A percentile compares a stretch with the other conserved stretches of the same genome.
Conservation (phyloP, 1,140 invertebrate genomes). For the Drosophila saltans region DNA sequence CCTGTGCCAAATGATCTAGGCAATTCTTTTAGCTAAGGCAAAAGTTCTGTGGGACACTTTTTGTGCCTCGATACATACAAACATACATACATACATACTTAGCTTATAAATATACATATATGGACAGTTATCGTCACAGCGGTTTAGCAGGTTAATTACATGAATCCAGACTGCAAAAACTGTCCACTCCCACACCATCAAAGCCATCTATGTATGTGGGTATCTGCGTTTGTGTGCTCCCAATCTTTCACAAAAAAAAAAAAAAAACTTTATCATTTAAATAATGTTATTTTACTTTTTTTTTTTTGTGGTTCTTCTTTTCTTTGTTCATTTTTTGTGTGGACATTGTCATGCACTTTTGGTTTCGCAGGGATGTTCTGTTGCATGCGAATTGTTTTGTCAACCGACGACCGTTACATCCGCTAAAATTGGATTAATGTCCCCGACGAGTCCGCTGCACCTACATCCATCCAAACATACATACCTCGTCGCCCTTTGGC, state of each 20-base stretch:
- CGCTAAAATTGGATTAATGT: slow-evolving; percentile 77
- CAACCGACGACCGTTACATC: slow-evolving; percentile 80
- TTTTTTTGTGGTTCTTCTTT: slow-evolving; percentile 12
- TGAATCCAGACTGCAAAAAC: slow-evolving; percentile 34
- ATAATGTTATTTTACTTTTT: neutral
- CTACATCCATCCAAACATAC: too few relatives aligned
- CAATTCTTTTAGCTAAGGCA: neutral
- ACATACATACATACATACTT: slow-evolving; percentile 11
- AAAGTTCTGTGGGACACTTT: neutral
- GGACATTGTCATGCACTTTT: slow-evolving; percentile 52
- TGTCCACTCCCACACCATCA: slow-evolving; percentile 6
- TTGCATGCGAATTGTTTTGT: slow-evolving; percentile 77
- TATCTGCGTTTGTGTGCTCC: slow-evolving; percentile 5
- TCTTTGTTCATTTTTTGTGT: neutral
- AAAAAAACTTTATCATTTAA: slow-evolving; percentile 17
- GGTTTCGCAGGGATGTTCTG: slow-evolving; percentile 24
- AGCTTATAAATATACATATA: neutral
- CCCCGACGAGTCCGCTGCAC: slow-evolving; percentile 21
- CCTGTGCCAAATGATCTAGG: neutral
- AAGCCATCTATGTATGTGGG: neutral
- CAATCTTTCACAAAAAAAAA: neutral
- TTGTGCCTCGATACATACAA: neutral
- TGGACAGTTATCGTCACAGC: slow-evolving; percentile 63
- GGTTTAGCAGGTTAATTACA: slow-evolving; percentile 77
- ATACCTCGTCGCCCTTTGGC: neutral